phyloP scores from a whole-genome alignment of 1,140 invertebrate species.

The Diorhabda carinulata region DNA sequence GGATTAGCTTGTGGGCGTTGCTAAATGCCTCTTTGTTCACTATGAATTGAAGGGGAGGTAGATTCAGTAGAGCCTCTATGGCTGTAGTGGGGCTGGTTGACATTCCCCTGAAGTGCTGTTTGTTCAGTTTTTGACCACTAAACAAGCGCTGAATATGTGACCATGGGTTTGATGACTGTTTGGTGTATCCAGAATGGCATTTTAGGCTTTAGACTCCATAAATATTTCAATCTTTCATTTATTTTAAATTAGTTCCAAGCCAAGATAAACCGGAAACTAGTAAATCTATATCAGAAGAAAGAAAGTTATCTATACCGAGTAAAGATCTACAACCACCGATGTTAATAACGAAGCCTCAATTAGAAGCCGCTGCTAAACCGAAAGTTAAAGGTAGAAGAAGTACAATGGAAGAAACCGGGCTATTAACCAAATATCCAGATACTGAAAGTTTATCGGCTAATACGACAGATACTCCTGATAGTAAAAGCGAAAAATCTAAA shows the following conservation, averaged over 20 bases:
- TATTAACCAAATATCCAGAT: constrained; percentile 23
- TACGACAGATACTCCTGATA: neutral
- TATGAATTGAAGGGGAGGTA: too few species aligned
- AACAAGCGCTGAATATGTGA: too few species aligned
- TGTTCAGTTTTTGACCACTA: neutral
- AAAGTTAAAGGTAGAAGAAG: constrained; percentile 25
- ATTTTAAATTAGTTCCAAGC: neutral
- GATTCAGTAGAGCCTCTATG: neutral
- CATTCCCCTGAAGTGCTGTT: neutral
- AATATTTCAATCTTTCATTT: neutral
- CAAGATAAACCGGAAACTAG: constrained; percentile 8
- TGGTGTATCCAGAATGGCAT: neutral
- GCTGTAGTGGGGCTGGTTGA: neutral
- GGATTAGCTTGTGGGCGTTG: too few species aligned
- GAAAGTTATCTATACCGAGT: constrained; percentile 19
- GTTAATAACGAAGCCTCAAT: constrained; percentile 38
- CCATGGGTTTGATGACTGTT: neutral
- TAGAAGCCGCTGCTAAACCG: constrained; percentile 33
- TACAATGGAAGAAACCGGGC: constrained; percentile 34
- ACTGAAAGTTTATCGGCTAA: neutral
- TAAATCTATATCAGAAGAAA: constrained; percentile 22
- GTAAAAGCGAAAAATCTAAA: neutral
- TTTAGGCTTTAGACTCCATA: neutral
- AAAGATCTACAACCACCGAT: constrained; percentile 24
- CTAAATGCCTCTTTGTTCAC: too few species aligned